Conservation (phyloP, 2,888 invertebrate species). For the Onthophagus sagittarius region DNA sequence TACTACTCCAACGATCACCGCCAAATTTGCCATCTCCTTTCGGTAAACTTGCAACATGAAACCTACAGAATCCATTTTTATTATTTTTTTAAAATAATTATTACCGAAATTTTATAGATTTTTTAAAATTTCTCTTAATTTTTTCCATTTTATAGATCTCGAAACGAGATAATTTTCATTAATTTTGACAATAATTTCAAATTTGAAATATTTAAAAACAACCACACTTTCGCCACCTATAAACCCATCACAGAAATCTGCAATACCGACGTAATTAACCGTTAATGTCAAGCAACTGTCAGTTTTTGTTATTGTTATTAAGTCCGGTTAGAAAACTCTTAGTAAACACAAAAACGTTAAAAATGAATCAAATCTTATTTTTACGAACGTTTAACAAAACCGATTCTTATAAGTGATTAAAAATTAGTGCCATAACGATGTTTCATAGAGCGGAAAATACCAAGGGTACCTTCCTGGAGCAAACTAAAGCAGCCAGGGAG, state of each 20-base stretch:
- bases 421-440: conserved; percentile 45
- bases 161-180: not conserved
- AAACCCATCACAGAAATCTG: not conserved
- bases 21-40: not conserved
- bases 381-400: not conserved
- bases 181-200: not conserved
- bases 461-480: conserved; percentile 79
- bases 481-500: conserved; percentile 86
- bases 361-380: not conserved
- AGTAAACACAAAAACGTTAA: not conserved
- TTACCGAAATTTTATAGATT: not conserved
- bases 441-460: conserved; percentile 61
- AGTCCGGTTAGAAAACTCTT: not conserved
- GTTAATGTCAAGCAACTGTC: conserved; percentile 8
- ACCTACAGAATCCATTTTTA: not conserved
- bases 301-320: conserved; percentile 5
- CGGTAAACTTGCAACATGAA: not conserved
- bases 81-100: not conserved
- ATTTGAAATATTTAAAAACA: no score
- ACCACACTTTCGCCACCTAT: no score
- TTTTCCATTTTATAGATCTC: not conserved
- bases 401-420: not conserved
- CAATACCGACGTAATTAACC: not conserved
- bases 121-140: not conserved
- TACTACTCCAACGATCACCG: not conserved